phyloP scores from a whole-genome alignment of 2,888 invertebrate species.

The Scotopteryx bipunctaria region DNA sequence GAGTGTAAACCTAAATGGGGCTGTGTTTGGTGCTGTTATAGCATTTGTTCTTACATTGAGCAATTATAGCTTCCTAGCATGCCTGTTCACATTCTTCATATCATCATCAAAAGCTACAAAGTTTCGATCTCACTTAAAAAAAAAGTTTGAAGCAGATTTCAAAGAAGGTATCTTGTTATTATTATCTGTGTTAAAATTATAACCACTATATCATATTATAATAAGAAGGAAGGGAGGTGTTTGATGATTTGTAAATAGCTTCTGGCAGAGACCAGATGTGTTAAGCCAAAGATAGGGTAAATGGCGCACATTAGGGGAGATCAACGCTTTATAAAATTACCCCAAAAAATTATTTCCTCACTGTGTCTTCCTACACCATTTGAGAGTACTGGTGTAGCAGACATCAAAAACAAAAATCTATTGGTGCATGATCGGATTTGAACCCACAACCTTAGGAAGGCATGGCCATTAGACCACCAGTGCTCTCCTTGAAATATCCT shows the following conservation, averaged over 20 bases:
- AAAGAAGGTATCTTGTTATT: conserved; percentile 85
- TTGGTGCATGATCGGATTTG: too few relatives aligned
- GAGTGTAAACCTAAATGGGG: conserved; percentile 88
- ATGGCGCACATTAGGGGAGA: too few relatives aligned
- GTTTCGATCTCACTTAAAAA: conserved; percentile 86
- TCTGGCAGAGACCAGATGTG: too few relatives aligned
- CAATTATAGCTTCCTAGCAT: conserved; percentile 89
- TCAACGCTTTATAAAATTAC: neutral
- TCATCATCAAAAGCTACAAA: conserved; percentile 92
- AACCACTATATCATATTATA: too few relatives aligned
- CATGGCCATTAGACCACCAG: too few relatives aligned
- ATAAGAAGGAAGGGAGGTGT: too few relatives aligned
- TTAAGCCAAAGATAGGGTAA: too few relatives aligned
- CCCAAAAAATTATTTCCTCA: neutral
- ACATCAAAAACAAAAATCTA: too few relatives aligned
- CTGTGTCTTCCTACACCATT: neutral
- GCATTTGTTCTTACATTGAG: conserved; percentile 91
- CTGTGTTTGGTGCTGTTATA: conserved; percentile 86
- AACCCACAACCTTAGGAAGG: too few relatives aligned
- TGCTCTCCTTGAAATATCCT: too few relatives aligned
- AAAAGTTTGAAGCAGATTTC: conserved; percentile 88
- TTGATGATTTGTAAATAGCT: too few relatives aligned
- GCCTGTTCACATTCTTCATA: conserved; percentile 90
- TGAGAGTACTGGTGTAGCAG: too few relatives aligned
- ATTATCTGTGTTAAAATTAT: neutral